Evolutionary conservation across 1,140 invertebrate genomes (phyloP).

Genomic region (Pseudomyrmex concolor): DNA sequence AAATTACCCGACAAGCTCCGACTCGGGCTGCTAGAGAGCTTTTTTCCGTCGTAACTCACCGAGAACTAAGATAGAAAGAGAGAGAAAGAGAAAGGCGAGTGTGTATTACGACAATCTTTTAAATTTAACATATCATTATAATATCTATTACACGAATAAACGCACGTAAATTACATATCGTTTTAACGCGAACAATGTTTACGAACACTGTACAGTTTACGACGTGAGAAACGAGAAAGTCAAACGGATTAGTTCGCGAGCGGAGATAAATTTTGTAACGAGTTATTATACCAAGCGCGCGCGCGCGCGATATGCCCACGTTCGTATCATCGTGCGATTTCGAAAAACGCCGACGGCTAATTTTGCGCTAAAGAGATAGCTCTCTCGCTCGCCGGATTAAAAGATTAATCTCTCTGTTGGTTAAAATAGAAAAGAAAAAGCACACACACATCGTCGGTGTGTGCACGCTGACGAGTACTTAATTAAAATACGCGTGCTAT

Average conservation of each 20-base stretch:
- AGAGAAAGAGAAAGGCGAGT: no score
- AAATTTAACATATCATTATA: conserved; percentile 43
- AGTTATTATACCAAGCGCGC: background rate
- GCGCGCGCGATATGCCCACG: no score
- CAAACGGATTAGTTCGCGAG: background rate
- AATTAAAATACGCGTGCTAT: conserved; percentile 43
- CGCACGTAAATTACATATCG: conserved; percentile 12
- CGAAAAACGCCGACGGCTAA: background rate
- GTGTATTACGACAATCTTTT: conserved; percentile 25
- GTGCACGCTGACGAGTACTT: background rate
- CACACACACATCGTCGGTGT: no score
- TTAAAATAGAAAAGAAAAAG: conserved; percentile 5
- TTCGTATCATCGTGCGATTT: background rate
- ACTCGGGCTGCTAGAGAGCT: background rate
- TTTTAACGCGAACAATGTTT: background rate
- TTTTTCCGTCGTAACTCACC: conserved; percentile 30
- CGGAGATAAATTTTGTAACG: conserved; percentile 1
- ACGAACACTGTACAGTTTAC: background rate
- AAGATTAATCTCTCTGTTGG: background rate
- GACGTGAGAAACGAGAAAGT: background rate
- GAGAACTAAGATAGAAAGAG: no score
- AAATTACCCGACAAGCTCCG: conserved; percentile 24
- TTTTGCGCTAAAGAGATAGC: background rate
- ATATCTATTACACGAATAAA: conserved; percentile 14
- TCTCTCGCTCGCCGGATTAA: background rate